Percentiles rank a stretch among this genome's conserved stretches.
phyloP scores from a whole-genome alignment of 1,140 invertebrate genomes.

The Drosophila arawakana region DNA sequence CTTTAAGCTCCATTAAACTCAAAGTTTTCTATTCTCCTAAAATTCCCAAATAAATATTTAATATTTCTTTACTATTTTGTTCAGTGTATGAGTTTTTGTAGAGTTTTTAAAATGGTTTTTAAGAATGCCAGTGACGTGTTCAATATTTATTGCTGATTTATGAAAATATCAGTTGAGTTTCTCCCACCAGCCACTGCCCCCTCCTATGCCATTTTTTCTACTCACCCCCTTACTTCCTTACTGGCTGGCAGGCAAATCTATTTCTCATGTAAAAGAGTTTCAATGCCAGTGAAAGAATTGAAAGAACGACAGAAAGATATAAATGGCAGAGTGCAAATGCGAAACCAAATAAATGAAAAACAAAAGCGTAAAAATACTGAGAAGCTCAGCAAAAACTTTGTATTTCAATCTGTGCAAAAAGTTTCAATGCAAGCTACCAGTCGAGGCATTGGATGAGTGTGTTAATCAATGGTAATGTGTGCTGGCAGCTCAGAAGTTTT shows the following conservation, averaged over 20 bases:
- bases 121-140: conserved; percentile 64
- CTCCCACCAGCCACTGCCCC: conserved; percentile 43
- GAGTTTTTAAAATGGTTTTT: conserved; percentile 59
- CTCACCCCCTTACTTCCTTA: conserved; percentile 44
- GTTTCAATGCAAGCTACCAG: conserved; percentile 44
- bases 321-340: conserved; percentile 54
- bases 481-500: conserved; percentile 46
- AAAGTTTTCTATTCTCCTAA: too few relatives aligned
- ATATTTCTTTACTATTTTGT: background rate
- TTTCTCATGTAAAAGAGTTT: conserved; percentile 77
- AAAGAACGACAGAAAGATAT: conserved; percentile 51
- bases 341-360: conserved; percentile 71
- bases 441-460: conserved; percentile 60
- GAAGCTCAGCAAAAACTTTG: conserved; percentile 74
- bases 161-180: conserved; percentile 58
- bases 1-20: too few relatives aligned
- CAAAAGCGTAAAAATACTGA: conserved; percentile 49
- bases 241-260: conserved; percentile 63
- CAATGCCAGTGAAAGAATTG: conserved; percentile 51
- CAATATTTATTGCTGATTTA: conserved; percentile 79
- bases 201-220: background rate
- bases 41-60: background rate
- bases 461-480: conserved; percentile 81
- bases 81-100: background rate
- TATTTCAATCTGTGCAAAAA: conserved; percentile 81